Evolutionary conservation across 2,113 vertebrate genomes (phyloP).

Genomic region (Tapirus terrestris): DNA sequence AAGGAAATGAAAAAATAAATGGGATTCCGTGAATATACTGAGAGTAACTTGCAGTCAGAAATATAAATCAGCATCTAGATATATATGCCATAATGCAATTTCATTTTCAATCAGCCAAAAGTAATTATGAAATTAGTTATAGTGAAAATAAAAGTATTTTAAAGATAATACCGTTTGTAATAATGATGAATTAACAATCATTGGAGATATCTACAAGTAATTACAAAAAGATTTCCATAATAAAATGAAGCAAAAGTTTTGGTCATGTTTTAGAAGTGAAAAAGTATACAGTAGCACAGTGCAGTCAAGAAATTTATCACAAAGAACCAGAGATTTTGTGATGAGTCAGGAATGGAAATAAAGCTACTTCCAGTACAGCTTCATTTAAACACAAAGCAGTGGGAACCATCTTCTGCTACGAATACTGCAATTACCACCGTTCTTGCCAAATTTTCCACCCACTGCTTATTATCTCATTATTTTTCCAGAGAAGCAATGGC

Average conservation of each 20-base stretch:
- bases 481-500: constrained; percentile 34
- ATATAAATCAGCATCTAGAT: constrained; percentile 29
- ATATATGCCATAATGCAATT: constrained; percentile 31
- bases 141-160: background rate
- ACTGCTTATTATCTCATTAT: constrained; percentile 56
- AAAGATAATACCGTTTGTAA: background rate
- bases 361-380: background rate
- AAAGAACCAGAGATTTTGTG: background rate
- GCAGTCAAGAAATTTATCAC: background rate
- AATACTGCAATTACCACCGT: constrained; percentile 35
- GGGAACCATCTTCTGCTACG: background rate
- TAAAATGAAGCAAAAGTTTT: background rate
- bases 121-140: constrained; percentile 59
- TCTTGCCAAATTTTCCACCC: constrained; percentile 47
- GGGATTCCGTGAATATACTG: background rate
- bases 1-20: constrained; percentile 69
- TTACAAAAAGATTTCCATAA: background rate
- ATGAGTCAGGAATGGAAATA: background rate
- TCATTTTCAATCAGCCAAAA: constrained; percentile 47
- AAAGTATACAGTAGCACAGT: background rate
- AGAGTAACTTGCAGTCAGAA: background rate
- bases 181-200: background rate
- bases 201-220: background rate
- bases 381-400: background rate
- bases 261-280: background rate